Conservation (phyloP, 2,113 vertebrate species). For the Aplodontia rufa region DNA sequence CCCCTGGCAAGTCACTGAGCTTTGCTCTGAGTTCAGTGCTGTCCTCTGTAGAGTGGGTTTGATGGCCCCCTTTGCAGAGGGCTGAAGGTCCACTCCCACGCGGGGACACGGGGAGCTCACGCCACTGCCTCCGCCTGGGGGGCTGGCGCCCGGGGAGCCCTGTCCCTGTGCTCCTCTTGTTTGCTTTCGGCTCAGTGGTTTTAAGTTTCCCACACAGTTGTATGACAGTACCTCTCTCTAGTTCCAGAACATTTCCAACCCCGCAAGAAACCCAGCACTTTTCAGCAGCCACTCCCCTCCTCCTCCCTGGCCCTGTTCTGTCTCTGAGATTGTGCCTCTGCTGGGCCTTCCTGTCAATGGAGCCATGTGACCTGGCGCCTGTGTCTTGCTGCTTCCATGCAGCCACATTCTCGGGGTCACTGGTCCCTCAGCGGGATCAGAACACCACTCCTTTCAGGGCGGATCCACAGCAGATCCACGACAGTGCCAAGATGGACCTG, state of each 20-base stretch:
- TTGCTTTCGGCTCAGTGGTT: background rate
- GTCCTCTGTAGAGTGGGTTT: background rate
- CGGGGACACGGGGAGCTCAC: no score
- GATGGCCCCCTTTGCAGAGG: fast-evolving
- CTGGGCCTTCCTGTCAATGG: background rate
- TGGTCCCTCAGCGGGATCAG: no score
- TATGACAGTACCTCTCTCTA: no score
- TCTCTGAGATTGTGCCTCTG: background rate
- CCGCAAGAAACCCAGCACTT: background rate
- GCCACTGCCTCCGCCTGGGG: background rate
- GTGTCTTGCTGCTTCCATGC: background rate
- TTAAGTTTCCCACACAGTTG: background rate
- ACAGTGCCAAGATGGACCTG: no score
- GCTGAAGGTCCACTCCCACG: no score
- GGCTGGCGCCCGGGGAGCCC: background rate
- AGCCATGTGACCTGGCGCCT: fast-evolving
- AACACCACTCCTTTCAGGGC: fast-evolving
- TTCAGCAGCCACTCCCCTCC: background rate
- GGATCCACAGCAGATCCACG: no score
- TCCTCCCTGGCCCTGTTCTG: background rate
- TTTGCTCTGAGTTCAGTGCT: background rate
- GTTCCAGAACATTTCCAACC: background rate
- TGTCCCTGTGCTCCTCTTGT: background rate
- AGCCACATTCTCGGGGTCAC: background rate
- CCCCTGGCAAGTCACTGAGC: no score